phyloP scores from a whole-genome alignment of 2,888 invertebrate genomes.

The Eupithecia tripunctaria region DNA sequence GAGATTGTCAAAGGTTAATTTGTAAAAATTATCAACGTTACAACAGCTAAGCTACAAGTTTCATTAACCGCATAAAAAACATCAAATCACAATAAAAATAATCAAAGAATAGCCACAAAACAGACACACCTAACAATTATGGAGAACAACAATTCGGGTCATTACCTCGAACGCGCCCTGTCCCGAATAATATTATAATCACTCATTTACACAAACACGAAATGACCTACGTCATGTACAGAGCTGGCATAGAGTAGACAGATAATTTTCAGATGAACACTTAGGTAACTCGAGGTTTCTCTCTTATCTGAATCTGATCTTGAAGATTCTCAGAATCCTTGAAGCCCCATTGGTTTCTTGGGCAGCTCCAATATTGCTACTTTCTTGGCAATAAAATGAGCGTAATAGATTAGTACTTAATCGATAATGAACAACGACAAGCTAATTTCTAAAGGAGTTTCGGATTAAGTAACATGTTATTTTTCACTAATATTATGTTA shows the following conservation, averaged over 20 bases:
- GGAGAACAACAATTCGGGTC: constrained; percentile 42
- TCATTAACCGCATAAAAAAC: constrained; percentile 21
- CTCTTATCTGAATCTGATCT: neutral
- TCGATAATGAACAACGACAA: too few species aligned
- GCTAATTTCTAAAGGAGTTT: too few species aligned
- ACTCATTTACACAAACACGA: constrained; percentile 61
- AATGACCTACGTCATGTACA: constrained; percentile 54
- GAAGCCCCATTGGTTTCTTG: neutral
- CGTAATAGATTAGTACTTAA: too few species aligned
- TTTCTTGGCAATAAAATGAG: neutral
- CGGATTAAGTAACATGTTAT: too few species aligned
- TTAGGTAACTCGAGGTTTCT: neutral
- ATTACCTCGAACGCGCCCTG: constrained; percentile 45
- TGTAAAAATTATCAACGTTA: neutral
- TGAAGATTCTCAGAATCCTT: neutral
- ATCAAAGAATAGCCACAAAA: constrained; percentile 38
- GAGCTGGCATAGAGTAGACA: constrained; percentile 43
- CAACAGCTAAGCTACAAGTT: neutral
- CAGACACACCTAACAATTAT: constrained; percentile 42
- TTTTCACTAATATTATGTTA: too few species aligned
- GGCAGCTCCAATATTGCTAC: neutral
- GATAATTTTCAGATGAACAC: neutral
- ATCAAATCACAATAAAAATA: constrained; percentile 30
- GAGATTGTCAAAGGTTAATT: neutral
- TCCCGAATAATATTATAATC: constrained; percentile 64